Percentiles rank a stretch among this genome's conserved stretches.
Evolutionary conservation across 2,113 vertebrate genomes (phyloP).

Genomic region (Silurus glanis): DNA sequence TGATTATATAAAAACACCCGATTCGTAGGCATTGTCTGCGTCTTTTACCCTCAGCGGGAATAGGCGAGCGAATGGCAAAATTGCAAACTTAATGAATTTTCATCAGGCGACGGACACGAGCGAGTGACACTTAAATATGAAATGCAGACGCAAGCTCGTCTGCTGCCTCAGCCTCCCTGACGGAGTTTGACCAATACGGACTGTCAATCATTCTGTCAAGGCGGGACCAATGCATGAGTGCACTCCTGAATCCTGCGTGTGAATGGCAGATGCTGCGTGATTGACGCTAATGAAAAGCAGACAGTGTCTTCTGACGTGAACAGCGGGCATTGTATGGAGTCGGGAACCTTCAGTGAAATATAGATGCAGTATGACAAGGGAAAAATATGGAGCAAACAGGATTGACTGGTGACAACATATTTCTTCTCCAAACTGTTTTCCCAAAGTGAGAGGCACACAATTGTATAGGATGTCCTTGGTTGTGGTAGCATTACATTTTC

Average conservation of each 20-base stretch:
- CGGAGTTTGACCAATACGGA: slow-evolving; percentile 63
- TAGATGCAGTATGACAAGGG: slow-evolving; percentile 51
- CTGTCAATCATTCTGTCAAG: slow-evolving; percentile 72
- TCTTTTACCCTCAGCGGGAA: slow-evolving; percentile 54
- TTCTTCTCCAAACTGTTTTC: too few relatives aligned
- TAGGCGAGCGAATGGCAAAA: slow-evolving; percentile 61
- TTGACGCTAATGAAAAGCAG: slow-evolving; percentile 78
- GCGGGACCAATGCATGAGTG: slow-evolving; percentile 72
- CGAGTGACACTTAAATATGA: slow-evolving; percentile 42
- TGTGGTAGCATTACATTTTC: too few relatives aligned
- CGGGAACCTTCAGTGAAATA: neutral
- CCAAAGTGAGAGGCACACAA: too few relatives aligned
- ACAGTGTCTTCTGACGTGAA: slow-evolving; percentile 62
- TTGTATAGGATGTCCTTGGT: too few relatives aligned
- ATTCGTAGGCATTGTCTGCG: slow-evolving; percentile 61
- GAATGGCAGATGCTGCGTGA: slow-evolving; percentile 60
- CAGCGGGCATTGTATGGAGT: slow-evolving; percentile 56
- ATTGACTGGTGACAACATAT: slow-evolving; percentile 66
- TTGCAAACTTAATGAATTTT: slow-evolving; percentile 59
- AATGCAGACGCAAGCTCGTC: slow-evolving; percentile 41
- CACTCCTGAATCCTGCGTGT: slow-evolving; percentile 57
- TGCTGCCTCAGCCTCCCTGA: slow-evolving; percentile 47
- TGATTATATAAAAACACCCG: slow-evolving; percentile 50
- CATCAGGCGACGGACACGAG: slow-evolving; percentile 29
- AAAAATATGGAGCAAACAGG: slow-evolving; percentile 64